Conservation (phyloP, 2,797 vertebrate species). For the Coregonus ussuriensis region DNA sequence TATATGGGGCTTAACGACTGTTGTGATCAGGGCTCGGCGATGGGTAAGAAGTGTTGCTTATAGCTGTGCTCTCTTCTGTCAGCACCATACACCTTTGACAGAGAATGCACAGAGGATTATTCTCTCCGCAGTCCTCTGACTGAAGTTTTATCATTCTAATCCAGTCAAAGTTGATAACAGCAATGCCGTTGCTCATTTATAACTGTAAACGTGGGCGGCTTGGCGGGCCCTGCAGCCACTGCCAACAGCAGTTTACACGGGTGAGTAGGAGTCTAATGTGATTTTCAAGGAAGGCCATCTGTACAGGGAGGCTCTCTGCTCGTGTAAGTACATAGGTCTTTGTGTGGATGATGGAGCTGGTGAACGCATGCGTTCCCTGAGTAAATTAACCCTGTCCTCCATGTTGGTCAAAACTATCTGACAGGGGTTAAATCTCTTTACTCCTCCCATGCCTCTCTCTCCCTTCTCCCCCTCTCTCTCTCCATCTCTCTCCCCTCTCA, state of each 20-base stretch:
- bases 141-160: background rate
- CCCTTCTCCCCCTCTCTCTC: background rate
- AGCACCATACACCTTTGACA: background rate
- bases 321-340: slow-evolving; percentile 52
- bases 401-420: slow-evolving; percentile 39
- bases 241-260: slow-evolving; percentile 62
- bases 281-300: slow-evolving; percentile 62
- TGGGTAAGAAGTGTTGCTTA: background rate
- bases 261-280: slow-evolving; percentile 49
- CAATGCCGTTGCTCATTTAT: slow-evolving; percentile 16
- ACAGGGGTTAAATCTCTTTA: slow-evolving; percentile 54
- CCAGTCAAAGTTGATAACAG: slow-evolving; percentile 19
- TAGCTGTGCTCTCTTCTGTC: background rate
- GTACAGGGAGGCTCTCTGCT: slow-evolving; percentile 51
- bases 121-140: background rate
- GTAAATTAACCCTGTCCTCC: slow-evolving; percentile 55
- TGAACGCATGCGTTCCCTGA: slow-evolving; percentile 44
- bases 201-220: slow-evolving; percentile 32
- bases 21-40: slow-evolving; percentile 3
- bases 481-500: background rate
- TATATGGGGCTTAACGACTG: slow-evolving; percentile 13
- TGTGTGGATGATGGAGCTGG: slow-evolving; percentile 28
- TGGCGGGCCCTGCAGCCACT: slow-evolving; percentile 27
- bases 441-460: slow-evolving; percentile 2
- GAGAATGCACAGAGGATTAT: background rate